Base-by-base conservation (phyloP, 2,797 vertebrate species). In the Pangasius mekongensis region DNA sequence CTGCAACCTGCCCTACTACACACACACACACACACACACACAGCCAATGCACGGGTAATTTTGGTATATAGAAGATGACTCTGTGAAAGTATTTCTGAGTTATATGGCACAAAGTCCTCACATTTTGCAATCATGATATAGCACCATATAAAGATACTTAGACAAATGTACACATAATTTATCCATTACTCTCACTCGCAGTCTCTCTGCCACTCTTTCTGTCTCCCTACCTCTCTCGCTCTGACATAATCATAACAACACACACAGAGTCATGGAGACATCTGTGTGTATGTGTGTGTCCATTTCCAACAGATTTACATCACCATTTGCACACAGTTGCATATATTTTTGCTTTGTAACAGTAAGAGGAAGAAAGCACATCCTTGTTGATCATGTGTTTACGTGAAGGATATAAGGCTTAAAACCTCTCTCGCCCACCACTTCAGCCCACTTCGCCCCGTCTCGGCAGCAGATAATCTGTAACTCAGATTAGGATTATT, bases 401-500 rank as follows among this genome's bases (percentile, higher is more conserved):
- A 30, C 52, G 39, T 30, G 62, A 20, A 8, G 62, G 13, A 80
- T 43, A 71, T 30, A 30, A 30, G 86, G 20, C 33, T 77, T 85
- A 86, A 89, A 84, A 76, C 33, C 76, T 84, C 73, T 77, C 80
- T 18, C 71, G 3, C 73, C 49, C 87, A 71, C 33, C 69, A 83
- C 66, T 47, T 49, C 73, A 62, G 58, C 73, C 24, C 74, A 74
- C 66, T 36, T 39, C 54, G 73, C 78, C 67, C 64, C 33, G 39
- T 82, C 74, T 27, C 24, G 24, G 56, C 87, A 69, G 27, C 84
- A 84, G 84, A 90, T 81, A 85, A 89, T 89, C 83, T 86, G 56
- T 74, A 66, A 89, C 87, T 95, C 94, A 95, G 95, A 97, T 96
- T 96, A 96, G 96, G 96, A 96, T 96, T 96, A 96, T 91, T 92